phyloP scores from a whole-genome alignment of 92 coral and sea anemone species.

The Pocillopora grandis region DNA sequence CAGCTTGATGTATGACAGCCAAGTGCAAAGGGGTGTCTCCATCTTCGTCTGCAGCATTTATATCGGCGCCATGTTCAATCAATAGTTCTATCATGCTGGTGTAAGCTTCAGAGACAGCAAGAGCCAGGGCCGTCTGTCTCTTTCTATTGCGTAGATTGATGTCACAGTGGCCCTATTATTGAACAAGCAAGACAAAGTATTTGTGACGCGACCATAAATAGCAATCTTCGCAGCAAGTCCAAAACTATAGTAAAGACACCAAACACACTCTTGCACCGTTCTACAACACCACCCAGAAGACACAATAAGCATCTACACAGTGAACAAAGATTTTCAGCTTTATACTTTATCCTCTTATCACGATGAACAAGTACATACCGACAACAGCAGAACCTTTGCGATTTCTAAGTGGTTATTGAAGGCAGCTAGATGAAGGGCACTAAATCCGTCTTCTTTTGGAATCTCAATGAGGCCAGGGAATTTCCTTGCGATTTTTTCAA shows the following conservation, averaged over 20 bases:
- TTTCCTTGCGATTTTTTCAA: conserved; percentile 43
- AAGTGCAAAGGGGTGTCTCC: conserved; percentile 84
- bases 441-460: conserved; percentile 77
- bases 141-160: conserved; percentile 56
- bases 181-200: not conserved
- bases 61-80: conserved; percentile 59
- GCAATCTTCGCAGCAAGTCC: not conserved
- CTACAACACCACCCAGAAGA: too few species aligned
- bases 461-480: conserved; percentile 74
- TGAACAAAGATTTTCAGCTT: not conserved
- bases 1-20: conserved; percentile 66
- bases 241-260: too few species aligned
- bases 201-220: not conserved
- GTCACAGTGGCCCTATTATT: conserved; percentile 69
- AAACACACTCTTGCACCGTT: too few species aligned
- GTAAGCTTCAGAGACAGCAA: conserved; percentile 58
- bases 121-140: conserved; percentile 68
- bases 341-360: not conserved
- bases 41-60: conserved; percentile 68
- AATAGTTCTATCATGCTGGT: conserved; percentile 62
- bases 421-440: conserved; percentile 62
- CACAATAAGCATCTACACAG: too few species aligned
- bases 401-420: conserved; percentile 64
- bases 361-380: conserved; percentile 50
- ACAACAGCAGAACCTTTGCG: conserved; percentile 52